Evolutionary conservation across 2,113 vertebrate genomes (phyloP).

Genomic region (Holacanthus passer): DNA sequence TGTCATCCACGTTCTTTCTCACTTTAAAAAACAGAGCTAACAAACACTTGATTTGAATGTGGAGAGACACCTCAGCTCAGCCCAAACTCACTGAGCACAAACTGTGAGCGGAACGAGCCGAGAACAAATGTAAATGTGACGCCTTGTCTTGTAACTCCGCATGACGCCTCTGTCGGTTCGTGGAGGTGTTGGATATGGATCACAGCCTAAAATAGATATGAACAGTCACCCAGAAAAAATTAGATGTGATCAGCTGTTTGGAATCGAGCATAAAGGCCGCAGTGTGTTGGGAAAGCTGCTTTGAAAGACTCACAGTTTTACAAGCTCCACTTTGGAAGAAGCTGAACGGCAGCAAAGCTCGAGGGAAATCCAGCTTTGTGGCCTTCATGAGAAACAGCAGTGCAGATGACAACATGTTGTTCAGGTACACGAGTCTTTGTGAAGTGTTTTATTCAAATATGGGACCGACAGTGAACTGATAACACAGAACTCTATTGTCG

Average conservation of each 20-base stretch:
- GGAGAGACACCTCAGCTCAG: background rate
- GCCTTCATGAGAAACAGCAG: background rate
- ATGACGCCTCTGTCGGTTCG: background rate
- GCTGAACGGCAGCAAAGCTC: constrained; percentile 2
- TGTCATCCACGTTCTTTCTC: background rate
- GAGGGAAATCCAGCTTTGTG: constrained; percentile 4
- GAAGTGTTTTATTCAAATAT: background rate
- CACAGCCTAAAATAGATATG: constrained; percentile 36
- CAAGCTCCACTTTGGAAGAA: background rate
- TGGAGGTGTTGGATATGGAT: constrained; percentile 39
- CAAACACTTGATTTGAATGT: background rate
- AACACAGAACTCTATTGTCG: background rate
- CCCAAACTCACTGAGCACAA: background rate
- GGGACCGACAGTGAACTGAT: background rate
- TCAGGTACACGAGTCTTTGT: background rate
- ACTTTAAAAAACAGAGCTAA: background rate
- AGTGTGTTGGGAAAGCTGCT: constrained; percentile 41
- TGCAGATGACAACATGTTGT: background rate
- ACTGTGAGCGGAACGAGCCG: background rate
- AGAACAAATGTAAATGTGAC: constrained; percentile 9
- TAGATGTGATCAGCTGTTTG: constrained; percentile 60
- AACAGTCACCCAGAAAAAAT: constrained; percentile 35
- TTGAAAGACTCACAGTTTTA: constrained; percentile 40
- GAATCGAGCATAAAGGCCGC: constrained; percentile 43
- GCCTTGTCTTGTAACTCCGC: background rate